Evolutionary conservation across 2,888 invertebrate genomes (phyloP).

Genomic region (Esperia sulphurella): DNA sequence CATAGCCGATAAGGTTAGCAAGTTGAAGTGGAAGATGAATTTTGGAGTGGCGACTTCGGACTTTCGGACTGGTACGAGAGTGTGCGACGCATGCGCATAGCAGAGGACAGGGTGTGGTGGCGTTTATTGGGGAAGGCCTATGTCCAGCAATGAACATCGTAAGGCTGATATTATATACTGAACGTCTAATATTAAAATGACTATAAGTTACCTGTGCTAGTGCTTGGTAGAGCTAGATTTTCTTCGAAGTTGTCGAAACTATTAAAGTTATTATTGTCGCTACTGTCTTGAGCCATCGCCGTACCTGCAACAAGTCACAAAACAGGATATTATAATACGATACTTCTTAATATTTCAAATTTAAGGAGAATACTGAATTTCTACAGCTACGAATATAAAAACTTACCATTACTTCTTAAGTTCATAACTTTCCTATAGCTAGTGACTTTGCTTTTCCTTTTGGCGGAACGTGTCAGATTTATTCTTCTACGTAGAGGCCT

Average conservation of each 20-base stretch:
- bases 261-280: conserved; percentile 48
- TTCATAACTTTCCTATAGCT: conserved; percentile 60
- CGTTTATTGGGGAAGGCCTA: too few species aligned
- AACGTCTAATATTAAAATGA: too few species aligned
- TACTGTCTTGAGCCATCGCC: conserved; percentile 48
- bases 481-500: conserved; percentile 62
- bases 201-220: conserved; percentile 77
- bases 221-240: conserved; percentile 81
- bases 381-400: background rate
- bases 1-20: too few species aligned
- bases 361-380: background rate
- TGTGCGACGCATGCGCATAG: too few species aligned
- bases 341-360: background rate
- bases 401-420: conserved; percentile 58
- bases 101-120: too few species aligned
- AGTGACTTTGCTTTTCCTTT: conserved; percentile 65
- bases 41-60: too few species aligned
- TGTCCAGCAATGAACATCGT: too few species aligned
- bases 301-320: conserved; percentile 34
- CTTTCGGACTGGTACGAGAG: too few species aligned
- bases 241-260: conserved; percentile 55
- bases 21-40: too few species aligned
- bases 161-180: too few species aligned
- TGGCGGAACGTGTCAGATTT: conserved; percentile 58
- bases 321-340: too few species aligned